These are phyloP conservation scores for Drosophila biarmipes DNA, from an alignment of 1,140 invertebrate species.

Conservation along the genomic window DNA sequence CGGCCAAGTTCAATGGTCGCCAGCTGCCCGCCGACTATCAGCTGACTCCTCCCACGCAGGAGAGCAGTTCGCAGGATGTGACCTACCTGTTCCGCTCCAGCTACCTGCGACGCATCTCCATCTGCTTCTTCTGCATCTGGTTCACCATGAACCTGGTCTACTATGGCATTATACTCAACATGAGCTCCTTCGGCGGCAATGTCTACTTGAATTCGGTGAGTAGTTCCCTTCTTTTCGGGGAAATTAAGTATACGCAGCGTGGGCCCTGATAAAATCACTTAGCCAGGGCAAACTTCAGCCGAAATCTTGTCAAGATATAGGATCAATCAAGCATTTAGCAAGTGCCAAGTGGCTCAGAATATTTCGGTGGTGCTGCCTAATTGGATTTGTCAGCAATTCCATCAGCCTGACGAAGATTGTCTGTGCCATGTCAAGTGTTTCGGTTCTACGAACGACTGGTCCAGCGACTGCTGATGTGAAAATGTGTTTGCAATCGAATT, in stretches of 20 bases:
- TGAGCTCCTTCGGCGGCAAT: slow-evolving; percentile 89
- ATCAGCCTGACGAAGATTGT: slow-evolving; percentile 25
- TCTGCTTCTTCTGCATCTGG: slow-evolving; percentile 89
- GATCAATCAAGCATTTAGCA: slow-evolving; percentile 57
- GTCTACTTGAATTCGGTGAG: slow-evolving; percentile 89
- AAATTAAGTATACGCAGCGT: slow-evolving; percentile 30
- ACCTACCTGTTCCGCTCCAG: slow-evolving; percentile 87
- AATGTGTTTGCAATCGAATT: slow-evolving; percentile 76
- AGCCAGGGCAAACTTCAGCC: slow-evolving; percentile 11
- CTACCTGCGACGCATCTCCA: slow-evolving; percentile 87
- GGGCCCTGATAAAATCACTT: slow-evolving; percentile 8
- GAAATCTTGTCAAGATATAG: slow-evolving; percentile 52
- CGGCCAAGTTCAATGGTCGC: slow-evolving; percentile 88
- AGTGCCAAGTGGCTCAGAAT: slow-evolving; percentile 57
- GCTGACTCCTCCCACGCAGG: slow-evolving; percentile 84
- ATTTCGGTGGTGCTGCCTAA: slow-evolving; percentile 40
- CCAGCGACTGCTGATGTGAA: slow-evolving; percentile 26
- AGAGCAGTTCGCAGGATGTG: slow-evolving; percentile 86
- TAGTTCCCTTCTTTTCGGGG: slow-evolving; percentile 28
- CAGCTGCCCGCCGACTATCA: slow-evolving; percentile 87
- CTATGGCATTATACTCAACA: slow-evolving; percentile 89
- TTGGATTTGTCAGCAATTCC: slow-evolving; percentile 70
- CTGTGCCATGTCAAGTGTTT: slow-evolving; percentile 38
- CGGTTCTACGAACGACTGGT: background rate
- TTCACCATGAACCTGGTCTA: slow-evolving; percentile 90